These are phyloP conservation scores for Synergus umbraculus DNA, from an alignment of 2,888 invertebrate species.

Conservation along the genomic window DNA sequence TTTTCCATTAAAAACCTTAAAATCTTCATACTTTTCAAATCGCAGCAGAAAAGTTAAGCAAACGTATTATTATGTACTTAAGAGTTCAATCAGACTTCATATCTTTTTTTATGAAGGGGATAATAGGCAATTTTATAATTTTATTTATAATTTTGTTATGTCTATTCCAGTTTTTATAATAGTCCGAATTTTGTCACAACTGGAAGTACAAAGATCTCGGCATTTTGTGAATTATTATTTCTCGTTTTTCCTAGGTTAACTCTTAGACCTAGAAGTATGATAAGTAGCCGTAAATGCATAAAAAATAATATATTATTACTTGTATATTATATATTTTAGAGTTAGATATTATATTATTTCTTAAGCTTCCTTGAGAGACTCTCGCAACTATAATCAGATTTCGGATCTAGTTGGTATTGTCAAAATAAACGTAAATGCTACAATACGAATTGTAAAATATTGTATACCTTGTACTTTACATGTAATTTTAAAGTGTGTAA, in stretches of 20 bases:
- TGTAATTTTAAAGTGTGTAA: slow-evolving; percentile 30
- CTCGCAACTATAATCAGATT: background rate
- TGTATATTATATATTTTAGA: background rate
- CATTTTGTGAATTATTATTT: background rate
- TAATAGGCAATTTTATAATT: background rate
- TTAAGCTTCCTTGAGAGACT: background rate
- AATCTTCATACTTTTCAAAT: too few species aligned
- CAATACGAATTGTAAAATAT: slow-evolving; percentile 5
- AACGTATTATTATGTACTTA: background rate
- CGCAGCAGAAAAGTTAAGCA: slow-evolving; percentile 28
- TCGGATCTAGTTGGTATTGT: slow-evolving; percentile 5
- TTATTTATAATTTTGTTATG: background rate
- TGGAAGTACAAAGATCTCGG: background rate
- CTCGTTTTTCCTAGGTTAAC: background rate
- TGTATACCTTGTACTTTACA: background rate
- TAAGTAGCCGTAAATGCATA: background rate
- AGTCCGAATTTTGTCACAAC: background rate
- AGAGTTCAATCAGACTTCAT: background rate
- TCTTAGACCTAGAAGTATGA: background rate
- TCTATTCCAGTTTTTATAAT: background rate
- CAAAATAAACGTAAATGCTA: slow-evolving; percentile 4
- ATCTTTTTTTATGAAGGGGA: background rate
- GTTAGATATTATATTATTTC: background rate
- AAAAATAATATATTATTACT: background rate
- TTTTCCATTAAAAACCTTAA: background rate